Conservation (phyloP, 1,140 invertebrate genomes). For the Dendrolimus punctatus region DNA sequence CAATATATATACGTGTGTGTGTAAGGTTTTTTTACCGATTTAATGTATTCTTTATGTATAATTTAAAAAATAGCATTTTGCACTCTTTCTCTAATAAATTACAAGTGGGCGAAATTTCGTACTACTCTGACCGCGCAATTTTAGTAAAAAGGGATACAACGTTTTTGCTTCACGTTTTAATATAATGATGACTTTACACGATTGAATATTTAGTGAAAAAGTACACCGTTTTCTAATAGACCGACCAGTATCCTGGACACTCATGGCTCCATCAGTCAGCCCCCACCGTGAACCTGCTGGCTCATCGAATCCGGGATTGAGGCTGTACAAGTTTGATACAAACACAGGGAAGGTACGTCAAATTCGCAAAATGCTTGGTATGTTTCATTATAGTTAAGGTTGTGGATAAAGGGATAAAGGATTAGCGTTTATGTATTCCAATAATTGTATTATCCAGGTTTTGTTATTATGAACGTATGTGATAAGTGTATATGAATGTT, state of each 20-base stretch:
- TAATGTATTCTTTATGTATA: no score
- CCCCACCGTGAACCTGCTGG: slow-evolving; percentile 81
- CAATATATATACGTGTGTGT: no score
- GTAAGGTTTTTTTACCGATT: no score
- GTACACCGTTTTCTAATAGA: slow-evolving; percentile 59
- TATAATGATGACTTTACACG: not conserved
- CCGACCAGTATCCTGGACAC: slow-evolving; percentile 85
- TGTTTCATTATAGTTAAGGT: not conserved
- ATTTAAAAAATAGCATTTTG: no score
- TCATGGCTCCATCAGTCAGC: slow-evolving; percentile 89
- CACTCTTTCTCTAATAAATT: no score
- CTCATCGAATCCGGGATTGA: slow-evolving; percentile 89
- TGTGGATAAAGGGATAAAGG: not conserved
- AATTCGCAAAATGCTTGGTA: not conserved
- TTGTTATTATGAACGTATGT: no score
- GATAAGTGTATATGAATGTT: no score
- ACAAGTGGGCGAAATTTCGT: no score
- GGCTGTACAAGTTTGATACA: slow-evolving; percentile 91
- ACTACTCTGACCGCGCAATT: no score
- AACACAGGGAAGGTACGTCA: slow-evolving; percentile 81
- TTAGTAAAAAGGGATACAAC: no score
- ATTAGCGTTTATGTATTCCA: not conserved
- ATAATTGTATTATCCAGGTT: no score
- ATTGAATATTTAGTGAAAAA: not conserved
- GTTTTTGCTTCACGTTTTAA: no score